These are phyloP conservation scores for Anaspis maculata DNA, from an alignment of 2,888 invertebrate species.

Conservation along the genomic window DNA sequence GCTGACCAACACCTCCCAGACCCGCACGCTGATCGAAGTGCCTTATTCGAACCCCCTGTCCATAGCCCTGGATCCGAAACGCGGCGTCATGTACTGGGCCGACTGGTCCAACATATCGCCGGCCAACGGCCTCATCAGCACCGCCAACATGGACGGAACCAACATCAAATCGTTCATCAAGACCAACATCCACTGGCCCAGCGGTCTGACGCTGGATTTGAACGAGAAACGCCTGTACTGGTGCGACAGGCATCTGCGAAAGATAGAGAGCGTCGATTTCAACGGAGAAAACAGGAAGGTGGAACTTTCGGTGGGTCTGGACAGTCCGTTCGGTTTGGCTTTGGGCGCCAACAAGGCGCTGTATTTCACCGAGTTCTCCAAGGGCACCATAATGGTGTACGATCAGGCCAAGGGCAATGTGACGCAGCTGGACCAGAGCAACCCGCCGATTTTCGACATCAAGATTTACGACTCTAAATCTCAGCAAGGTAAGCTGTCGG, in stretches of 20 bases:
- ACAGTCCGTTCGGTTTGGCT: slow-evolving; percentile 40
- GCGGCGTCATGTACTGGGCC: slow-evolving; percentile 71
- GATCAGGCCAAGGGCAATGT: slow-evolving; percentile 40
- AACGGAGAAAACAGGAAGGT: slow-evolving; percentile 47
- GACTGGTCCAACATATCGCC: slow-evolving; percentile 52
- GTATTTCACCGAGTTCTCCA: slow-evolving; percentile 63
- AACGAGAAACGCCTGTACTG: slow-evolving; percentile 52
- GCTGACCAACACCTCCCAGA: slow-evolving; percentile 48
- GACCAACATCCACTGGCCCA: slow-evolving; percentile 60
- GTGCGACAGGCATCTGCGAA: slow-evolving; percentile 64
- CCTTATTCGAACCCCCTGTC: slow-evolving; percentile 48
- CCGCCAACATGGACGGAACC: slow-evolving; percentile 68
- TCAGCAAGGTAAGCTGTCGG: slow-evolving; percentile 49
- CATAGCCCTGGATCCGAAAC: slow-evolving; percentile 58
- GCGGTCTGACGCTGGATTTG: slow-evolving; percentile 62
- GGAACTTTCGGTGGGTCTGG: slow-evolving; percentile 44
- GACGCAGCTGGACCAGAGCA: slow-evolving; percentile 48
- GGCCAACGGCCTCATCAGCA: slow-evolving; percentile 53
- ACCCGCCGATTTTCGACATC: slow-evolving; percentile 59
- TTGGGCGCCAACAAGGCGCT: slow-evolving; percentile 46
- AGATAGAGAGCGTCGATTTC: slow-evolving; percentile 56
- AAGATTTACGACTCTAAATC: slow-evolving; percentile 54
- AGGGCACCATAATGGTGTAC: slow-evolving; percentile 50
- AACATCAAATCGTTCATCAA: slow-evolving; percentile 46
- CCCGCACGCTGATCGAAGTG: slow-evolving; percentile 50